Evolutionary conservation across 2,797 vertebrate genomes (phyloP).

Genomic region (Limosa lapponica): DNA sequence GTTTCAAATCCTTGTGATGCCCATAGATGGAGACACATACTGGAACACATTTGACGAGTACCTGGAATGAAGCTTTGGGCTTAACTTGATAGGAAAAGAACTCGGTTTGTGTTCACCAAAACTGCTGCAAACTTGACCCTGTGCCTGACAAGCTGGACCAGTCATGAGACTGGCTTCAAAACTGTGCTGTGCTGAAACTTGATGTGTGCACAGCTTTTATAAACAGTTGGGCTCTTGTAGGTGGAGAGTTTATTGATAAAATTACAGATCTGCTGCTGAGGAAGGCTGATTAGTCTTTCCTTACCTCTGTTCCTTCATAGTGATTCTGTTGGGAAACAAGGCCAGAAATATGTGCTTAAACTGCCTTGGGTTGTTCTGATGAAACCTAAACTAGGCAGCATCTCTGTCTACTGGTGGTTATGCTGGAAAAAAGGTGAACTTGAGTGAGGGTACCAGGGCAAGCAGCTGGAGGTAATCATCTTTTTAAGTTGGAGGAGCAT

Average conservation of each 20-base stretch:
- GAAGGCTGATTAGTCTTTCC: not conserved
- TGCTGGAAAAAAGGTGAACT: not conserved
- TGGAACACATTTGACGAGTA: not conserved
- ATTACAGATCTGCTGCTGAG: not conserved
- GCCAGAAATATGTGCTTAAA: not conserved
- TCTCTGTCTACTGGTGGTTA: not conserved
- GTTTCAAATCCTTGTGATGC: not conserved
- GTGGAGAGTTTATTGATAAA: not conserved
- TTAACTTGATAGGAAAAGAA: not conserved
- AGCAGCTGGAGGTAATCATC: not conserved
- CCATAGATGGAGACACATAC: too few relatives aligned
- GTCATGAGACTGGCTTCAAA: not conserved
- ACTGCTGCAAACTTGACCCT: not conserved
- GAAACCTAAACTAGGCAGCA: not conserved
- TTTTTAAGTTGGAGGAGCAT: not conserved
- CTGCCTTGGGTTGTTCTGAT: not conserved
- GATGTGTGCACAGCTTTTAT: not conserved
- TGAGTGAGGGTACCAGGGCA: not conserved
- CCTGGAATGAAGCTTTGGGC: not conserved
- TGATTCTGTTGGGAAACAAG: not conserved
- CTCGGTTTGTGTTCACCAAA: not conserved
- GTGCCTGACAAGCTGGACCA: not conserved
- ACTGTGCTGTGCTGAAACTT: not conserved
- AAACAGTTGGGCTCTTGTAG: not conserved
- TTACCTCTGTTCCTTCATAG: not conserved